Conservation (phyloP, 2,888 invertebrate genomes). For the Seira ritae region DNA sequence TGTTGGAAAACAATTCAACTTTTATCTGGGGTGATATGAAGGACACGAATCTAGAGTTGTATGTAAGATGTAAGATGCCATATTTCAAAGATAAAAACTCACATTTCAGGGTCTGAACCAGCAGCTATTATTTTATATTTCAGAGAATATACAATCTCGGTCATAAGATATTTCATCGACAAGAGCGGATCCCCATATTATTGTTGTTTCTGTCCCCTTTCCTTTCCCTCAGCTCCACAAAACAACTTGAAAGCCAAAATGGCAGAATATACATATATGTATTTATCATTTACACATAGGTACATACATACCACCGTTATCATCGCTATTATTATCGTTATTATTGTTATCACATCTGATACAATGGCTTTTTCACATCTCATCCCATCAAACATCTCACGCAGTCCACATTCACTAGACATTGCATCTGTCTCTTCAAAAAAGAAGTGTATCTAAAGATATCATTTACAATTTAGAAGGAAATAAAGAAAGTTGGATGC, state of each 20-base stretch:
- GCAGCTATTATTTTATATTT: no score
- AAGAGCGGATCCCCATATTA: conserved; percentile 24
- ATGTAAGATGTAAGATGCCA: no score
- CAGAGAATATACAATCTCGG: no score
- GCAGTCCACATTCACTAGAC: background rate
- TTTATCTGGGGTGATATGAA: no score
- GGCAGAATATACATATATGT: background rate
- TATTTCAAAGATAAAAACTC: no score
- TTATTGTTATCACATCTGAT: conserved; percentile 49
- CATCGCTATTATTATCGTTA: conserved; percentile 42
- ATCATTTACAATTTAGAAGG: conserved; percentile 46
- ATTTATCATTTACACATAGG: conserved; percentile 33
- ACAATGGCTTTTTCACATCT: conserved; percentile 28
- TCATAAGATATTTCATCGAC: conserved; percentile 24
- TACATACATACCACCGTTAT: background rate
- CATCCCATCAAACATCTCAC: conserved; percentile 18
- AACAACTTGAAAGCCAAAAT: conserved; percentile 29
- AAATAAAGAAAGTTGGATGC: background rate
- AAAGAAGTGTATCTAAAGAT: conserved; percentile 1
- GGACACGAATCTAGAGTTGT: no score
- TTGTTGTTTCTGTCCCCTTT: background rate
- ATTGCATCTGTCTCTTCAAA: background rate
- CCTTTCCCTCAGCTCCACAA: background rate
- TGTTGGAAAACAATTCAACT: no score
- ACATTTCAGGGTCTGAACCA: no score